These are phyloP conservation scores for Lepidocyrtoides sp. DNA, from an alignment of 2,888 invertebrate genomes.

Conservation along the genomic window DNA sequence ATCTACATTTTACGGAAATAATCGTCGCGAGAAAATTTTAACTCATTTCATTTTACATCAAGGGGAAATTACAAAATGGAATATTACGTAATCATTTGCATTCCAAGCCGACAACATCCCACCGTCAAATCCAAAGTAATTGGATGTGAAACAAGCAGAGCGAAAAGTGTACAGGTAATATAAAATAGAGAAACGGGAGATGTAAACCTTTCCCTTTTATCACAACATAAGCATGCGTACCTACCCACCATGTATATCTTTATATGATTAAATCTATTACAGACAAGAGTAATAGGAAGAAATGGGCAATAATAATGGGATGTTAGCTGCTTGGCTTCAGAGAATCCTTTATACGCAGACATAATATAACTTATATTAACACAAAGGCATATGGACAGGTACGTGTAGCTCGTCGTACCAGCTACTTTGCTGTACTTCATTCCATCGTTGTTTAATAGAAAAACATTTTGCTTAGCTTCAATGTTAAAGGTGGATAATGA, in stretches of 20 bases:
- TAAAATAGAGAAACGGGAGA: neutral
- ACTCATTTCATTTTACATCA: neutral
- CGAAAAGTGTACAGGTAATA: neutral
- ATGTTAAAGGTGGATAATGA: slow-evolving; percentile 12
- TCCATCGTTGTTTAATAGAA: neutral
- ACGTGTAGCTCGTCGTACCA: neutral
- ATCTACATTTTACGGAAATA: neutral
- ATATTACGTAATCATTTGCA: slow-evolving; percentile 10
- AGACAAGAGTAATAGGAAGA: slow-evolving; percentile 20
- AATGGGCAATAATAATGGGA: neutral
- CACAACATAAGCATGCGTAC: no score
- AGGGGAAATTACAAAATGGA: neutral
- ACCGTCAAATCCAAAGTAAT: slow-evolving; percentile 11
- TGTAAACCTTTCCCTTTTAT: neutral
- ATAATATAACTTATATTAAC: neutral
- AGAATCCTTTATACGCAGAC: no score
- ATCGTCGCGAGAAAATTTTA: slow-evolving; percentile 7
- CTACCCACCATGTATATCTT: no score
- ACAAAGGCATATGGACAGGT: neutral
- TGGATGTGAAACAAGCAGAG: slow-evolving; percentile 3
- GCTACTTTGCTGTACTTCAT: neutral
- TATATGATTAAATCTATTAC: slow-evolving; percentile 14
- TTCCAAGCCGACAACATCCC: slow-evolving; percentile 8
- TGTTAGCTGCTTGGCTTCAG: neutral
- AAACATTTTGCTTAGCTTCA: slow-evolving; percentile 35